A percentile compares a stretch with the other conserved stretches of the same genome.
These are phyloP conservation scores for Nannospalax galili DNA, from an alignment of 2,113 vertebrate species.

Conservation along the genomic window DNA sequence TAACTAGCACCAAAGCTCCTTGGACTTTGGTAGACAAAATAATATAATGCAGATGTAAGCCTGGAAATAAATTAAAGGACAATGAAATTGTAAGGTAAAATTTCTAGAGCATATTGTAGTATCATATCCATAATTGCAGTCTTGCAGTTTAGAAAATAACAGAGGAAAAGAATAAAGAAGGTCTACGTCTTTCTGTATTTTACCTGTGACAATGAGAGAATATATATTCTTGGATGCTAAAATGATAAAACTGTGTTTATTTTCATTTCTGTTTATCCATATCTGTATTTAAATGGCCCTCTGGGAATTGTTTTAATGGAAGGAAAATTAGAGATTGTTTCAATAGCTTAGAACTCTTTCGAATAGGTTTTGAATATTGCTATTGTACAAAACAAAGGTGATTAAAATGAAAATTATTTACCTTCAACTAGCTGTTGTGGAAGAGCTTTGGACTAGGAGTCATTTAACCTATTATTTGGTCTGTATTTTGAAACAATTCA, in stretches of 20 bases:
- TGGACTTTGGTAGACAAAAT: conserved; percentile 13
- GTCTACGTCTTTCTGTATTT: conserved; percentile 13
- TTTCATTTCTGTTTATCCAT: conserved; percentile 23
- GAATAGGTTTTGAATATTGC: background rate
- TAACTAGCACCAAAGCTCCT: background rate
- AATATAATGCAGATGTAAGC: background rate
- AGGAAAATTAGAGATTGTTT: conserved; percentile 33
- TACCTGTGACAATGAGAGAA: background rate
- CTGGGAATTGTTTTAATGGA: conserved; percentile 29
- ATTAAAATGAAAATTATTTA: background rate
- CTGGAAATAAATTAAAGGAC: background rate
- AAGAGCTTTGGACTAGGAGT: background rate
- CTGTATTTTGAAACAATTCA: background rate
- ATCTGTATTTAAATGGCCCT: conserved; percentile 22
- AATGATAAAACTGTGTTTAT: conserved; percentile 3
- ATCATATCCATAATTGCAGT: background rate
- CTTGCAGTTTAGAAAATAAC: conserved; percentile 57
- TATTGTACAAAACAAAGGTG: background rate
- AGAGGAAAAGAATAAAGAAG: background rate
- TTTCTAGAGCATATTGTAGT: background rate
- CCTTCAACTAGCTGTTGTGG: background rate
- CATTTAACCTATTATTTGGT: background rate
- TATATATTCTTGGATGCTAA: background rate
- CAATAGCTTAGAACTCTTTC: background rate
- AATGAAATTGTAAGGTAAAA: conserved; percentile 34